Conservation (phyloP, 2,797 vertebrate species). For the Scolopax rusticola region DNA sequence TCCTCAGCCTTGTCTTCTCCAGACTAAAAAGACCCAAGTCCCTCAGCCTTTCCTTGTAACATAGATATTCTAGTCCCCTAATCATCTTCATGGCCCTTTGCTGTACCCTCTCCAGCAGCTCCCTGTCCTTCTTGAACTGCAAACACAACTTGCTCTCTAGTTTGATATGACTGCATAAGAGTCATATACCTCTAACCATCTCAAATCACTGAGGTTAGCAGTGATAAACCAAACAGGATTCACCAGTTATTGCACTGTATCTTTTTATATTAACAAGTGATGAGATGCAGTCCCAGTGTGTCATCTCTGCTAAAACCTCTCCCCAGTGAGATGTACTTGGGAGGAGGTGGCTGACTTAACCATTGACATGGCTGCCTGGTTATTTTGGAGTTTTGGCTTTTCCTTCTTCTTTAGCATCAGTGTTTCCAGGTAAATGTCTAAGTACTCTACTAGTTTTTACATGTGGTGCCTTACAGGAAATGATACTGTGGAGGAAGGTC, state of each 20-base stretch:
- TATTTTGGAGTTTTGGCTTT: background rate
- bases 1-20: too few species aligned
- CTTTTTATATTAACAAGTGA: background rate
- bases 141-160: background rate
- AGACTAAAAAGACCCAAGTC: too few species aligned
- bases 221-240: background rate
- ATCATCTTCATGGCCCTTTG: too few species aligned
- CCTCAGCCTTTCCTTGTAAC: too few species aligned
- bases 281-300: background rate
- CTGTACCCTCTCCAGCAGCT: too few species aligned
- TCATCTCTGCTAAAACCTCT: background rate
- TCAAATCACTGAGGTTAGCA: background rate
- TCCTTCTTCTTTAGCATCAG: background rate
- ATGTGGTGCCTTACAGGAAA: background rate
- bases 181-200: background rate
- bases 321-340: background rate
- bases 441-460: background rate
- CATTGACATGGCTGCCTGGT: background rate
- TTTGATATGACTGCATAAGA: background rate
- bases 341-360: background rate
- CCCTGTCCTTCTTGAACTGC: too few species aligned
- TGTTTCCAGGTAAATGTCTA: background rate
- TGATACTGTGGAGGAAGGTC: background rate
- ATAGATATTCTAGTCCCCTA: too few species aligned
- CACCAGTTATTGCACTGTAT: background rate